A percentile compares a stretch with the other conserved stretches of the same genome.
Evolutionary conservation across 2,888 invertebrate species (phyloP).

Genomic region (Polyommatus icarus): DNA sequence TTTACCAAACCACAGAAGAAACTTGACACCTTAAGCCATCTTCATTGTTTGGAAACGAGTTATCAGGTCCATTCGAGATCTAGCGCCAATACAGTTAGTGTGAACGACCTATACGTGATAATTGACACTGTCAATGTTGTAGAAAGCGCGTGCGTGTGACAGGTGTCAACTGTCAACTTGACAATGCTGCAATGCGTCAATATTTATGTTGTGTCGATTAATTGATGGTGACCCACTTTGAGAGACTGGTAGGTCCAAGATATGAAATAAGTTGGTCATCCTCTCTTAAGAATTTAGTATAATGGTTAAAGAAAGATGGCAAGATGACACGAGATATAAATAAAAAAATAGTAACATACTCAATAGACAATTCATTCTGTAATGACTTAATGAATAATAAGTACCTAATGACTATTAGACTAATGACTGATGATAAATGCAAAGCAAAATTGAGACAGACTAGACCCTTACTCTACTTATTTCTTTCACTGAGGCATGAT

Average conservation of each 20-base stretch:
- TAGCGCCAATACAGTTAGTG: slow-evolving; percentile 15
- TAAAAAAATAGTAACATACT: too few species aligned
- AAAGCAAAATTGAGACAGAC: too few species aligned
- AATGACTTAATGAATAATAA: too few species aligned
- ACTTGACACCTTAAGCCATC: background rate
- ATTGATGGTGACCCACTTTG: background rate
- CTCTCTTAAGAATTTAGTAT: background rate
- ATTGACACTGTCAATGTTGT: slow-evolving; percentile 5
- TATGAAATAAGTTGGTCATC: background rate
- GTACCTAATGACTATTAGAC: too few species aligned
- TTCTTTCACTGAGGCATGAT: too few species aligned
- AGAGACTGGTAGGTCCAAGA: background rate
- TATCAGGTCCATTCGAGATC: slow-evolving; percentile 3
- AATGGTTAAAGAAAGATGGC: background rate
- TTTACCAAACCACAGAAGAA: background rate
- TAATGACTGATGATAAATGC: too few species aligned
- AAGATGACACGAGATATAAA: too few species aligned
- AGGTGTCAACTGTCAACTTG: slow-evolving; percentile 18
- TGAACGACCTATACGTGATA: slow-evolving; percentile 1
- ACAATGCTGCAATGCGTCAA: slow-evolving; percentile 4
- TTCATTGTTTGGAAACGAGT: background rate
- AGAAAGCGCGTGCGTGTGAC: background rate
- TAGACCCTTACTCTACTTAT: too few species aligned
- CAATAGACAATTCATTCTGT: too few species aligned
- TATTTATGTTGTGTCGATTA: background rate